Percentiles rank a stretch among this genome's conserved stretches.
These are phyloP conservation scores for Arge pagana DNA, from an alignment of 2,888 invertebrate species.

Conservation along the genomic window DNA sequence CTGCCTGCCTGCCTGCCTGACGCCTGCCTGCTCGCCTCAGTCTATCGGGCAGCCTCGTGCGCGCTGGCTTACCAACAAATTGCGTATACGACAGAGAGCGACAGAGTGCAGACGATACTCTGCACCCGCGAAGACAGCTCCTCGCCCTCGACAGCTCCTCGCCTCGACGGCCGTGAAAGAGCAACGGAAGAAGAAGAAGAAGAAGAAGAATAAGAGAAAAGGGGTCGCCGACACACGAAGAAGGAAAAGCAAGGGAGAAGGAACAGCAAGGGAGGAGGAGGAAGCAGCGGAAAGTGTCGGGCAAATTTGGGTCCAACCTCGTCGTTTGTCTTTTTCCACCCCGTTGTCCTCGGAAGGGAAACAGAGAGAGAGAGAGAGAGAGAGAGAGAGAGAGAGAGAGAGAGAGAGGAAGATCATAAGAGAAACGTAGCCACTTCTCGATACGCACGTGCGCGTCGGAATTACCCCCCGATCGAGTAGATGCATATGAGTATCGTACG, in stretches of 20 bases:
- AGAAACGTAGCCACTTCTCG: not conserved
- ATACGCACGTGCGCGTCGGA: too few relatives aligned
- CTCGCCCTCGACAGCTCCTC: constrained; percentile 32
- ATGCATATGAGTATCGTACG: too few relatives aligned
- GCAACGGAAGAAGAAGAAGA: not conserved
- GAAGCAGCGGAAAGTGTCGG: constrained; percentile 31
- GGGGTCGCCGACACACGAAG: constrained; percentile 1
- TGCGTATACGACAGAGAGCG: constrained; percentile 23
- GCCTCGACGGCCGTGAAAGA: constrained; percentile 23
- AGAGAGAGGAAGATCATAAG: not conserved
- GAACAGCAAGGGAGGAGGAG: constrained; percentile 26
- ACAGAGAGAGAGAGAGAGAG: not conserved
- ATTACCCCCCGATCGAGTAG: too few relatives aligned
- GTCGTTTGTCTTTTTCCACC: not conserved
- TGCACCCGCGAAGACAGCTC: constrained; percentile 28
- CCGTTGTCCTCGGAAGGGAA: not conserved
- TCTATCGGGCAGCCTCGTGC: constrained; percentile 44
- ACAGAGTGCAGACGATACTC: constrained; percentile 27
- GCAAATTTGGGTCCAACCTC: not conserved
- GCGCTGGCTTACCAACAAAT: constrained; percentile 35
- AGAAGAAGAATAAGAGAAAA: not conserved
- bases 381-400: not conserved
- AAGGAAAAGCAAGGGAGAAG: constrained; percentile 5
- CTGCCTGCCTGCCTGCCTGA: constrained; percentile 1
- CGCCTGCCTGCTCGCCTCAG: constrained; percentile 30